A percentile compares a stretch with the other conserved stretches of the same genome.
Conservation (phyloP, 2,797 vertebrate species). For the Onychomys torridus region DNA sequence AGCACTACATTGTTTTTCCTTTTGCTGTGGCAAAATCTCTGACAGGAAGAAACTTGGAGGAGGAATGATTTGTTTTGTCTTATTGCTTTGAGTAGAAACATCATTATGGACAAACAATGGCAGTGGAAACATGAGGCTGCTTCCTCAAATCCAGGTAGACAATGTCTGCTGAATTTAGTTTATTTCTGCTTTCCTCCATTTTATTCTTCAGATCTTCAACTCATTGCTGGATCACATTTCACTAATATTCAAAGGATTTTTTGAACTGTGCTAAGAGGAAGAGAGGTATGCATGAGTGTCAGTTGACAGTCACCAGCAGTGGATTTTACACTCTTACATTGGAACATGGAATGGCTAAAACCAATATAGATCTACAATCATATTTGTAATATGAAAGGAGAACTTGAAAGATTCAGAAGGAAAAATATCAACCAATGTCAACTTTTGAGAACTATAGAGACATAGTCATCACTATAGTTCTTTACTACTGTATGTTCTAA, state of each 20-base stretch:
- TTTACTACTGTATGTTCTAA: constrained; percentile 13
- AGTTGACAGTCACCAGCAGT: background rate
- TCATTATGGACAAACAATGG: background rate
- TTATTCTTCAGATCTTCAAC: background rate
- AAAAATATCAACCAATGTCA: background rate
- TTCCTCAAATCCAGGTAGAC: background rate
- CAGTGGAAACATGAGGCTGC: background rate
- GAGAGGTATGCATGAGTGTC: background rate
- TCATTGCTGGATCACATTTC: too few species aligned
- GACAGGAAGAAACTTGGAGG: background rate
- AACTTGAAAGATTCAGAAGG: background rate
- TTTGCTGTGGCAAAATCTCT: background rate
- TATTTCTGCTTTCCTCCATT: background rate
- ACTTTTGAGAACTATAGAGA: background rate
- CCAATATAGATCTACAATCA: background rate
- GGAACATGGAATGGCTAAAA: background rate
- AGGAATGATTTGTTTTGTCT: background rate
- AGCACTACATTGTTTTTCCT: background rate
- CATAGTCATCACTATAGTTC: background rate
- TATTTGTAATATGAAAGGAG: constrained; percentile 5
- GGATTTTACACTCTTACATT: background rate
- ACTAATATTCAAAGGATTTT: background rate
- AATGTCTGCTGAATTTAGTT: background rate
- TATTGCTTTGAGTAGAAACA: background rate
- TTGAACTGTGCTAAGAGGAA: background rate